Conservation (phyloP, 2,888 invertebrate species). For the Cataglyphis altisquamis region DNA sequence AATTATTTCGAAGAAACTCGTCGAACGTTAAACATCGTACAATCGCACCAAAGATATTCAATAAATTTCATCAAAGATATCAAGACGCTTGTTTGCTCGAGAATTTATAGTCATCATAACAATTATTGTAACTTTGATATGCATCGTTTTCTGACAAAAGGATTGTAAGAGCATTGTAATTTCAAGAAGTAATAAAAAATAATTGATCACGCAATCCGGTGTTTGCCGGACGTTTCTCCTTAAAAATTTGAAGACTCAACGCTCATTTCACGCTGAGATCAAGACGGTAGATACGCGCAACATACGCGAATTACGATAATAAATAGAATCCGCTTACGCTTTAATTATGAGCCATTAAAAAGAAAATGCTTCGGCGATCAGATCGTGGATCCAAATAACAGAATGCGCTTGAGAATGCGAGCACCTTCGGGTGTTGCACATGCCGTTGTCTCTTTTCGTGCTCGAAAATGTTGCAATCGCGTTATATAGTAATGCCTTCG, state of each 20-base stretch:
- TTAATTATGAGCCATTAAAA: slow-evolving; percentile 23
- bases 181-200: slow-evolving; percentile 28
- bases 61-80: not conserved
- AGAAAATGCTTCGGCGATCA: slow-evolving; percentile 29
- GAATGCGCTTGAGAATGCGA: slow-evolving; percentile 53
- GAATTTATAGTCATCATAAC: not conserved
- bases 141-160: not conserved
- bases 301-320: slow-evolving; percentile 1
- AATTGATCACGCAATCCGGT: slow-evolving; percentile 40
- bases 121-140: slow-evolving; percentile 10
- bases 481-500: slow-evolving; percentile 44
- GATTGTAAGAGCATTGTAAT: slow-evolving; percentile 5
- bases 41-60: not conserved
- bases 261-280: slow-evolving; percentile 9
- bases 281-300: not conserved
- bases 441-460: slow-evolving; percentile 60
- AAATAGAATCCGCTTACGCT: slow-evolving; percentile 39
- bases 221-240: not conserved
- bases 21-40: not conserved
- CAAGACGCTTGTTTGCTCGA: not conserved
- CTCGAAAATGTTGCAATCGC: slow-evolving; percentile 55
- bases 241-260: not conserved
- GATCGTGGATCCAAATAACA: slow-evolving; percentile 43
- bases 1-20: not conserved
- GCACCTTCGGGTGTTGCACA: slow-evolving; percentile 55